phyloP scores from a whole-genome alignment of 2,113 vertebrate genomes.

The Lophochroa leadbeateri region DNA sequence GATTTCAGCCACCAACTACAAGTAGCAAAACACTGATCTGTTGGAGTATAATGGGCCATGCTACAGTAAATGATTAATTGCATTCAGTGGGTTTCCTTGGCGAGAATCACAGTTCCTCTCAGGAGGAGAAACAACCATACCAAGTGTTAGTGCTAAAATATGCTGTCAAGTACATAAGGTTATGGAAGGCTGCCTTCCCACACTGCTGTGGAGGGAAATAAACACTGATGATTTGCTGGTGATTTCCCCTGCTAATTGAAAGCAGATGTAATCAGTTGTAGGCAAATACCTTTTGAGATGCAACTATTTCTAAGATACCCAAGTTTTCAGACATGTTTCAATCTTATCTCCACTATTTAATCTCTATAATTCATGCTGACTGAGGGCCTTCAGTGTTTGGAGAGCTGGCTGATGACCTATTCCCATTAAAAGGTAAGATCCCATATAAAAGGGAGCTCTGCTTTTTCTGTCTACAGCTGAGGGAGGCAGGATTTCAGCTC shows the following conservation, averaged over 20 bases:
- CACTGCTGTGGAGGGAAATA: background rate
- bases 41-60: background rate
- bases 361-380: background rate
- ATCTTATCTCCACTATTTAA: background rate
- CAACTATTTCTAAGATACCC: background rate
- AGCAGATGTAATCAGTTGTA: constrained; percentile 24
- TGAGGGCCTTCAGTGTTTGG: background rate
- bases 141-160: constrained; percentile 37
- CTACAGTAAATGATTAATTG: background rate
- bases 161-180: background rate
- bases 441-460: background rate
- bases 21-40: background rate
- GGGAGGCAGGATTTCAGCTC: background rate
- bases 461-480: background rate
- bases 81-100: background rate
- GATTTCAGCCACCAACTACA: background rate
- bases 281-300: background rate
- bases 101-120: constrained; percentile 4
- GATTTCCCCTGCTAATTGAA: constrained; percentile 30
- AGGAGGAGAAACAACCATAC: background rate
- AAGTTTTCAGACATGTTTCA: background rate
- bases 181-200: constrained; percentile 4
- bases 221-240: background rate
- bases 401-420: background rate
- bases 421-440: background rate